phyloP scores from a whole-genome alignment of 2,113 vertebrate genomes.

The Candoia aspera region DNA sequence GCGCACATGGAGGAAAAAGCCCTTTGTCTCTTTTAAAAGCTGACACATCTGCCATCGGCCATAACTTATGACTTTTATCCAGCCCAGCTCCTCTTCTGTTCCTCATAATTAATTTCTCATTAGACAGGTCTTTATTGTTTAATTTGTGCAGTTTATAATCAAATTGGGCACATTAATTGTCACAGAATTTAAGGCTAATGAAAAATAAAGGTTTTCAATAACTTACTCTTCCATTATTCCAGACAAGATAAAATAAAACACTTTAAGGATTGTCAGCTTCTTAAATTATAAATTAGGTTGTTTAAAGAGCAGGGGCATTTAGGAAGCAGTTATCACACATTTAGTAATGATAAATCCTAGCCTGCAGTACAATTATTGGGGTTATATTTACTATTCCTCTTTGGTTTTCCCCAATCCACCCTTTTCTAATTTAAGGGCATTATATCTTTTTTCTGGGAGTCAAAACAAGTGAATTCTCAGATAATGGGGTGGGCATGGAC shows the following conservation, averaged over 20 bases:
- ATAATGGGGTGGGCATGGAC: neutral
- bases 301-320: constrained; percentile 86
- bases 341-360: constrained; percentile 88
- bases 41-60: constrained; percentile 84
- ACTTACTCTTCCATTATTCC: constrained; percentile 85
- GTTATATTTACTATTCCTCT: constrained; percentile 76
- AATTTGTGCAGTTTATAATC: constrained; percentile 99
- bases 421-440: constrained; percentile 60
- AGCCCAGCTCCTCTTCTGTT: constrained; percentile 85
- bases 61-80: constrained; percentile 89
- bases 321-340: constrained; percentile 88
- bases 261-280: constrained; percentile 82
- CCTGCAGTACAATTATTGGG: constrained; percentile 79
- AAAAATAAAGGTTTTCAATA: constrained; percentile 91
- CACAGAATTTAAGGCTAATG: constrained; percentile 89
- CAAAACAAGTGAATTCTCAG: constrained; percentile 53
- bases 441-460: constrained; percentile 45
- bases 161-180: constrained; percentile 99
- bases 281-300: constrained; percentile 88
- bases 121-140: constrained; percentile 99
- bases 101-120: constrained; percentile 99
- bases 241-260: constrained; percentile 86
- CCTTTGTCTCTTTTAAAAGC: constrained; percentile 91
- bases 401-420: constrained; percentile 48
- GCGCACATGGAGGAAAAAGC: constrained; percentile 89